Percentiles rank a stretch among this genome's conserved stretches.
Conservation (phyloP, 2,797 vertebrate genomes). For the Pelochelys cantorii region DNA sequence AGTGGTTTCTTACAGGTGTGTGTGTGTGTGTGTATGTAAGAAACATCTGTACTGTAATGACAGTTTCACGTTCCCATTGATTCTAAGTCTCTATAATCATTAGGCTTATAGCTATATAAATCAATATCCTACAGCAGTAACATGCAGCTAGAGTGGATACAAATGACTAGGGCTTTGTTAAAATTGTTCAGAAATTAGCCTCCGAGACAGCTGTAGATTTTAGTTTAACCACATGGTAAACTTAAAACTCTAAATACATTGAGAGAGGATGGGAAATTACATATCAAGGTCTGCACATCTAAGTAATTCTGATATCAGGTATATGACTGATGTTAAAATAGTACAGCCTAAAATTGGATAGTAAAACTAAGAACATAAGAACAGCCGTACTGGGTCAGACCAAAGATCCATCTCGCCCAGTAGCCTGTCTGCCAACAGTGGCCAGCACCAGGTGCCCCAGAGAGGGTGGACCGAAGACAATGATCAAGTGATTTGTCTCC, state of each 20-base stretch:
- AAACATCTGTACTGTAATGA: neutral
- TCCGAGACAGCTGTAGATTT: neutral
- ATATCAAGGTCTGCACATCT: accelerated
- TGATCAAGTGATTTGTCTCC: too few species aligned
- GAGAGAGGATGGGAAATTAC: too few species aligned
- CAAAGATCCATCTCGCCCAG: too few species aligned
- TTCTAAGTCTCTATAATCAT: neutral
- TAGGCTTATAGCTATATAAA: neutral
- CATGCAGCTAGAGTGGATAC: accelerated
- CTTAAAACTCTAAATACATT: accelerated
- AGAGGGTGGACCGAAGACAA: too few species aligned
- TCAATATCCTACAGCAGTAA: neutral
- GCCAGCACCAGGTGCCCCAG: too few species aligned
- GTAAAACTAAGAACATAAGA: too few species aligned
- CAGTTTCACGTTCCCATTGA: neutral
- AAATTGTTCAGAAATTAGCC: neutral
- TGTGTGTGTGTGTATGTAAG: neutral
- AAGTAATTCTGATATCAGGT: accelerated
- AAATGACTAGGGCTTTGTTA: neutral
- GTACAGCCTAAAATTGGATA: neutral
- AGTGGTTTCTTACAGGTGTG: neutral
- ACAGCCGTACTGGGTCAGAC: too few species aligned
- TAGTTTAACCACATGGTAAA: accelerated
- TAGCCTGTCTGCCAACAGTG: too few species aligned
- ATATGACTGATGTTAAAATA: neutral